Conservation (phyloP, 2,113 vertebrate species). For the Prunella fulvescens region DNA sequence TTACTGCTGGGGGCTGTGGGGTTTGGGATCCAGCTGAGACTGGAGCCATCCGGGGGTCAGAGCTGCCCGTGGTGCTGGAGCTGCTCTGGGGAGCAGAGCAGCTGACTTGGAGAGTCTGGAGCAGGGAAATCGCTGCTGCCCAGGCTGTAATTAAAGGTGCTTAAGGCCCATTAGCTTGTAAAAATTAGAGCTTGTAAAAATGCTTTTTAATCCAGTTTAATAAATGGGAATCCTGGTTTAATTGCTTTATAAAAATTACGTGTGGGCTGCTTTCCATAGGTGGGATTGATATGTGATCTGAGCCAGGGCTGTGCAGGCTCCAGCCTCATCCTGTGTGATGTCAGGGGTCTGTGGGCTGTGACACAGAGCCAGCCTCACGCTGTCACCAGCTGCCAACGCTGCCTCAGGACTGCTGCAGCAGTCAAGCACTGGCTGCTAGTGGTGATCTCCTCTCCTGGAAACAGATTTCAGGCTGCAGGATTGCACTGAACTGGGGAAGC, state of each 20-base stretch:
- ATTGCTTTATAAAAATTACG: background rate
- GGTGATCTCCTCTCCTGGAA: fast-evolving
- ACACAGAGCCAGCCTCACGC: background rate
- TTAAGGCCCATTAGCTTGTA: background rate
- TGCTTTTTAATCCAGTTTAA: background rate
- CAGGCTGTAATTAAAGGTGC: background rate
- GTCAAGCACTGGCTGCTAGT: fast-evolving
- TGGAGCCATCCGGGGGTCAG: fast-evolving
- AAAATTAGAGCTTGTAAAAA: background rate
- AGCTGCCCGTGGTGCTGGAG: background rate
- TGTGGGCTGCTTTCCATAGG: background rate
- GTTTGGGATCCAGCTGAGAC: background rate
- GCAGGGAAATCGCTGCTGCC: background rate
- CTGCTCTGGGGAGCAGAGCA: fast-evolving
- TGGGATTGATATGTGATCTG: background rate
- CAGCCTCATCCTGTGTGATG: fast-evolving
- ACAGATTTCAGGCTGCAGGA: fast-evolving
- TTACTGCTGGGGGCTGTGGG: background rate
- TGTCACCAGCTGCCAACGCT: background rate
- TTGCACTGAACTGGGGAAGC: fast-evolving
- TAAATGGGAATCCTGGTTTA: background rate
- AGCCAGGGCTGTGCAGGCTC: fast-evolving
- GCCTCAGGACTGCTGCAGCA: background rate
- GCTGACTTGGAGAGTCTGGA: background rate
- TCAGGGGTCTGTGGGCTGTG: background rate